Base-by-base conservation (phyloP, 1,140 invertebrate species). In the Atopsyche davidsoni region DNA sequence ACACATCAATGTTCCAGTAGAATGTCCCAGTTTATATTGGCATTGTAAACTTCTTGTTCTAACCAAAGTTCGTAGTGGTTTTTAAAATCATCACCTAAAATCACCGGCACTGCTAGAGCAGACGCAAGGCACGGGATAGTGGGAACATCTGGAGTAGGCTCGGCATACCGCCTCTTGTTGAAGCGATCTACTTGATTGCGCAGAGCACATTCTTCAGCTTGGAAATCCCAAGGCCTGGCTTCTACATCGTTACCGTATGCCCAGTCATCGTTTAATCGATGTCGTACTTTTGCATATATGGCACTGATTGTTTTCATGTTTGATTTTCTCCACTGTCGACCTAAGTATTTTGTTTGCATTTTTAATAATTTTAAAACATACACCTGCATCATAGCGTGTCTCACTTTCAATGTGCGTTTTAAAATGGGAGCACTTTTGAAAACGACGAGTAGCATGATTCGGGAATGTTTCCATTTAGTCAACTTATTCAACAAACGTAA, bases 231-330 rank as follows among this genome's bases (percentile, higher is more conserved):
- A 2, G 95, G 95, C 57, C 92, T 79, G 3, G 93, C 92, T 77
- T 98, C 95, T 58, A 98, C 80, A 78, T 99, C 92, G 78, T 99
- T 99, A 24, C 96, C 96, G 79, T 92, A 99, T 10, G 96, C 97
- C 97, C 97, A 99, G 66, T 99, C 97, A 72, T 99, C 97, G 64
- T 97, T 98, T 1, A 99, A 75, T 40, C 92, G 81, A 77, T 93
- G 90, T 34, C 90, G 72, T 44, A 92, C 96, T 80, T 98, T 98
- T 42, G 93, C 86, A 71, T 99, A 99, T 65, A 99, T 99, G 24
- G 95, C 93, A 67, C 93, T 97, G 74, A 99, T 96, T 0, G 94
- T 97, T 68, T 98, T 98, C 96, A 99, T 99, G 67, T 99, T 99
- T 1, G 90, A 89, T 72, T 98, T 99, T 3, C 97, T 79, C 97